phyloP scores from a whole-genome alignment of 23 tunicate species.

The Clavelina lepadiformis region DNA sequence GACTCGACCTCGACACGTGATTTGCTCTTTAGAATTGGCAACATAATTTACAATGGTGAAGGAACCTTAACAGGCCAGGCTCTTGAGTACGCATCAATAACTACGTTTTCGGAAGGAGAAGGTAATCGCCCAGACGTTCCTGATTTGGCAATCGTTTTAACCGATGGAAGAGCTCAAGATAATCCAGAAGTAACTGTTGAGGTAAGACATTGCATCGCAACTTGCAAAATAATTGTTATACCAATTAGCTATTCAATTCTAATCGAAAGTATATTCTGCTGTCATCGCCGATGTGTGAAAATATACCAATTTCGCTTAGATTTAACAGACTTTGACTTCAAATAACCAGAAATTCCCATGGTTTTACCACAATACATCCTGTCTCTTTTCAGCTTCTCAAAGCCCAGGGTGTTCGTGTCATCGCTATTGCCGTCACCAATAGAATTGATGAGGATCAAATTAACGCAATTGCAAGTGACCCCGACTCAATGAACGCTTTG shows the following conservation, averaged over 20 bases:
- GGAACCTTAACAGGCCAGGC: constrained; percentile 87
- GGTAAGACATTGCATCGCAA: too few species aligned
- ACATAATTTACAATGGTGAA: constrained; percentile 45
- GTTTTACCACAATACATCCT: too few species aligned
- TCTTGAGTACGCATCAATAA: constrained; percentile 49
- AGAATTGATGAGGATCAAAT: constrained; percentile 39
- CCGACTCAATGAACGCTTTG: constrained; percentile 57
- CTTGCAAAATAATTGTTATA: too few species aligned
- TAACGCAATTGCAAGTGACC: constrained; percentile 78
- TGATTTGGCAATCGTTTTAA: constrained; percentile 68
- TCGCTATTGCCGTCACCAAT: constrained; percentile 76
- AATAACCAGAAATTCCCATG: too few species aligned
- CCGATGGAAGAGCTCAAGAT: constrained; percentile 93
- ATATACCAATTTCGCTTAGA: background rate
- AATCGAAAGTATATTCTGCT: too few species aligned
- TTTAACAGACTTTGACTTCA: background rate
- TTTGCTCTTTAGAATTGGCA: constrained; percentile 16
- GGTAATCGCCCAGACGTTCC: constrained; percentile 62
- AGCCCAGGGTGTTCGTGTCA: constrained; percentile 31
- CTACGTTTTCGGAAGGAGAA: constrained; percentile 14
- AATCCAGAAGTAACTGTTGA: constrained; percentile 45
- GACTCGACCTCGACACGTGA: constrained; percentile 34
- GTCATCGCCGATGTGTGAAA: too few species aligned
- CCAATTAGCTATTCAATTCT: too few species aligned
- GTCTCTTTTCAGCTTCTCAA: constrained; percentile 43